Base-by-base conservation (phyloP, 2,113 vertebrate genomes). In the Bettongia penicillata region DNA sequence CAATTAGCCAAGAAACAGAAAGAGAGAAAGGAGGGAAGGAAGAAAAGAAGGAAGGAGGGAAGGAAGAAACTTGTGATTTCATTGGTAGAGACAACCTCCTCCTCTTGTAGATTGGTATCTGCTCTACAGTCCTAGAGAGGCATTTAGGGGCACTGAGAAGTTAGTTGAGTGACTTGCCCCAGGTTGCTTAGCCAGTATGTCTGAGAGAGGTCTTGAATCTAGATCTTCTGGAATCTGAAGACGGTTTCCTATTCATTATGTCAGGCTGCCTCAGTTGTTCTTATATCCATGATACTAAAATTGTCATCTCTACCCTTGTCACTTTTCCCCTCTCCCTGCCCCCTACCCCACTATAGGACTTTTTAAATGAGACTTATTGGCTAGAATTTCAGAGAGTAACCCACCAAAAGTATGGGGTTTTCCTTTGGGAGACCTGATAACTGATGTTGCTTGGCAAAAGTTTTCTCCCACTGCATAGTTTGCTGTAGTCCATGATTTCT, bases 331-430 rank as follows among this genome's bases (percentile, higher is more conserved):
- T 57, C 26, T 57, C 57, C 57, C 11, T 8, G 8, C 28, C 28
- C 10, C 10, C 57, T 25, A 61, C 57, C 28, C 10, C 28, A 31
- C 91, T 31, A 8, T 92, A 61, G 55, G 48, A 48, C 51, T 94
- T 55, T 31, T 91, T 23, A 49, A 51, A 23, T 47, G 90, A 89
- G 53, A 68, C 47, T 61, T 37, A 37, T 37, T 37, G 31, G 43
- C 50, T 55, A 57, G 9, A 37, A 61, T 31, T 61, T 84, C 43
- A 52, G 77, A 50, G 43, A 53, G 91, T 37, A 23, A 90, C 37
- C 49, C 93, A 47, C 57, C 77, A 53, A 53, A 90, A 93, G 47
- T 50, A 43, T 53, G 90, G 94, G 50, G 48, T 94, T 91, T 91
- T 90, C 14, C 57, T 25, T 43, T 57, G 47, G 47, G 52, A 92